A percentile compares a stretch with the other conserved stretches of the same genome.
phyloP scores from a whole-genome alignment of 2,797 vertebrate genomes.

The Syngnathus rostellatus region DNA sequence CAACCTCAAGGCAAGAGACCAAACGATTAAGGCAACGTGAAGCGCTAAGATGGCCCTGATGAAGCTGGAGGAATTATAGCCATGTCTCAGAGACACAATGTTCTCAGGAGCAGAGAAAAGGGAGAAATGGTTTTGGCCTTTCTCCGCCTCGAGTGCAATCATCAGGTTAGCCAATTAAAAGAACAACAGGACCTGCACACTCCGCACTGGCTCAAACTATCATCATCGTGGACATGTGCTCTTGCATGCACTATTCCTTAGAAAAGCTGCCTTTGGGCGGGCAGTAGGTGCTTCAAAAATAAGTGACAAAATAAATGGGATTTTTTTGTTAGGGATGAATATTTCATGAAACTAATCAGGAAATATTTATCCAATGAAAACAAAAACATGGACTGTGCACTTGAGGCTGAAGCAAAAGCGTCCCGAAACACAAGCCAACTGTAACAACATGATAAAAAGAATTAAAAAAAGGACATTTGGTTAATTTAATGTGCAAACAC shows the following conservation, averaged over 20 bases:
- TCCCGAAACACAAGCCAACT: neutral
- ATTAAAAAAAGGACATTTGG: neutral
- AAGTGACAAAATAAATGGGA: neutral
- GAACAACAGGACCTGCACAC: constrained; percentile 26
- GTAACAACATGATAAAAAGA: neutral
- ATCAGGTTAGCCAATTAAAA: constrained; percentile 54
- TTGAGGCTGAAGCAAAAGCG: neutral
- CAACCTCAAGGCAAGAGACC: constrained; percentile 32
- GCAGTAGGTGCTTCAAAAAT: neutral
- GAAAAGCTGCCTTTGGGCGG: neutral
- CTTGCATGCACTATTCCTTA: neutral
- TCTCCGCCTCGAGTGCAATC: constrained; percentile 26
- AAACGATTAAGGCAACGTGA: constrained; percentile 43
- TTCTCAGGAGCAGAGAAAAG: constrained; percentile 18
- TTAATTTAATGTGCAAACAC: too few species aligned
- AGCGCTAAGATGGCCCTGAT: constrained; percentile 34
- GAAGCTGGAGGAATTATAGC: constrained; percentile 34
- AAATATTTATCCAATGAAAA: neutral
- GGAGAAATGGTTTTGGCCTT: constrained; percentile 30
- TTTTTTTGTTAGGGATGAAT: neutral
- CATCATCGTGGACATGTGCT: neutral
- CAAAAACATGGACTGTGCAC: neutral
- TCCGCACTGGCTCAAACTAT: constrained; percentile 10
- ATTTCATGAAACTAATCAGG: neutral
- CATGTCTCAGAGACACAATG: constrained; percentile 28